Evolutionary conservation across 2,797 vertebrate species (phyloP).

Genomic region (Bufotes viridis): DNA sequence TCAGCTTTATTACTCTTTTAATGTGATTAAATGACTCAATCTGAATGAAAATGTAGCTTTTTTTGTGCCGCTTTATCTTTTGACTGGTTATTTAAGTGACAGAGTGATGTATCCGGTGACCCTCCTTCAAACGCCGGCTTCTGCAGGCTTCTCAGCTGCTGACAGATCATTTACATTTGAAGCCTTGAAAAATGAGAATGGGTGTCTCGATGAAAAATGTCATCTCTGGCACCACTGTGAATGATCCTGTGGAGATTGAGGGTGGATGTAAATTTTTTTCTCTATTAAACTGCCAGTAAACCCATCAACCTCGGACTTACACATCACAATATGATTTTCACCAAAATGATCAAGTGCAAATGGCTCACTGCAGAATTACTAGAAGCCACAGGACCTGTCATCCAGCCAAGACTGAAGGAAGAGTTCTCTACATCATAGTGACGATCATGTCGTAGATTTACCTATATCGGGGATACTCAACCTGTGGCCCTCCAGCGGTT

Average conservation of each 20-base stretch:
- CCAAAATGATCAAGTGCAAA: slow-evolving; percentile 36
- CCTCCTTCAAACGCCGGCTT: background rate
- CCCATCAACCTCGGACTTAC: background rate
- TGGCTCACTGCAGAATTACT: slow-evolving; percentile 15
- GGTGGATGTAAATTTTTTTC: slow-evolving; percentile 45
- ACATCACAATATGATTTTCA: slow-evolving; percentile 12
- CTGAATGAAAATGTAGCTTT: background rate
- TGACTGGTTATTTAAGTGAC: slow-evolving; percentile 1
- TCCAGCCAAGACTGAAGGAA: background rate
- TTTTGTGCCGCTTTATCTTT: background rate
- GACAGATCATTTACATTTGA: slow-evolving; percentile 56
- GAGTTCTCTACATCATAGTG: too few species aligned
- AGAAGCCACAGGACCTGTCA: background rate
- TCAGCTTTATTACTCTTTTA: too few species aligned
- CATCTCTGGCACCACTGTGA: slow-evolving; percentile 49
- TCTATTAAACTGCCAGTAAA: slow-evolving; percentile 22
- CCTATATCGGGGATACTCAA: too few species aligned
- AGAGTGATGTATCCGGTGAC: background rate
- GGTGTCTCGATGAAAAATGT: slow-evolving; percentile 40
- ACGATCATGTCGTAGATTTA: too few species aligned
- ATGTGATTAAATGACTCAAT: background rate
- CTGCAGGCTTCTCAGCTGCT: slow-evolving; percentile 6
- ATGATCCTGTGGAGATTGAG: slow-evolving; percentile 34
- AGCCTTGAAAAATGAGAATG: slow-evolving; percentile 36
- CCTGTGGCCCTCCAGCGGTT: too few species aligned